Percentiles rank a stretch among this genome's conserved stretches.
phyloP scores from a whole-genome alignment of 2,888 invertebrate species.

The Pomacea canaliculata region DNA sequence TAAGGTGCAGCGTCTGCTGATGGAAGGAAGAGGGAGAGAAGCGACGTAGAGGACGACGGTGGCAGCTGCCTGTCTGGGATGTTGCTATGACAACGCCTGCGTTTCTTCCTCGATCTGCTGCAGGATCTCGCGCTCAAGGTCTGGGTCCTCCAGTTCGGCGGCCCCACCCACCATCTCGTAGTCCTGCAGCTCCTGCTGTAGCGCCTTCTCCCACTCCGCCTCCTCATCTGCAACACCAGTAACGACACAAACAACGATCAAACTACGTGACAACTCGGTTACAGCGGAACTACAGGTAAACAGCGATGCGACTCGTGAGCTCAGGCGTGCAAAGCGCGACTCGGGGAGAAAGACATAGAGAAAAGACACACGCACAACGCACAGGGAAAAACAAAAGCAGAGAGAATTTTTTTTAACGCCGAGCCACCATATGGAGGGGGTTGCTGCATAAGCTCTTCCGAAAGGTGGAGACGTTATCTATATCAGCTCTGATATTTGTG shows the following conservation, averaged over 20 bases:
- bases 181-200: slow-evolving; percentile 94
- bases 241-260: neutral
- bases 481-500: too few species aligned
- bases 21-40: neutral
- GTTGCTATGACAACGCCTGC: slow-evolving; percentile 35
- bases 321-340: too few species aligned
- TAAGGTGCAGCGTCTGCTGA: neutral
- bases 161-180: slow-evolving; percentile 84
- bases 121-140: slow-evolving; percentile 79
- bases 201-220: slow-evolving; percentile 87
- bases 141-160: slow-evolving; percentile 60
- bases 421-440: too few species aligned
- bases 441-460: too few species aligned
- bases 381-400: too few species aligned
- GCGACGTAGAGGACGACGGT: neutral
- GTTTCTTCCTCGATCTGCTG: slow-evolving; percentile 76
- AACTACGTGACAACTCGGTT: neutral
- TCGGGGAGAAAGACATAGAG: too few species aligned
- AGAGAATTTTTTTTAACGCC: too few species aligned
- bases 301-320: too few species aligned
- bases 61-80: too few species aligned
- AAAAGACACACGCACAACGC: too few species aligned
- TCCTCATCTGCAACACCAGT: slow-evolving; percentile 4
- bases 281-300: too few species aligned
- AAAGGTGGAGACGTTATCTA: too few species aligned